These are phyloP conservation scores for Periophthalmus modestus DNA, from an alignment of 2,113 vertebrate species.

Conservation along the genomic window DNA sequence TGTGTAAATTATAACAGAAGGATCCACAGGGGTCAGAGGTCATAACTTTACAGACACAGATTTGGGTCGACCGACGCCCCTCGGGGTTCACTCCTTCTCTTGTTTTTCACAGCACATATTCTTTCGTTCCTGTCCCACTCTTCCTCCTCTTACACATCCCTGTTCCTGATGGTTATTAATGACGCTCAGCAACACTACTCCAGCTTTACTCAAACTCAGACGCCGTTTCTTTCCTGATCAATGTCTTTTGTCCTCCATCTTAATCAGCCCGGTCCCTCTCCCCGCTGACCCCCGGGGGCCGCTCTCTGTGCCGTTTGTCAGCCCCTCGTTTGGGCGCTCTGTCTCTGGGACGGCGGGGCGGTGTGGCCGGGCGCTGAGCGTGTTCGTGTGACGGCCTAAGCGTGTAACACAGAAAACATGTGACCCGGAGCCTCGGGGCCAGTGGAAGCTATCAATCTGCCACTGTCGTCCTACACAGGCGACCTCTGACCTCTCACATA, in stretches of 20 bases:
- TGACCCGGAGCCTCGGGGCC: slow-evolving; percentile 50
- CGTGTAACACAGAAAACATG: slow-evolving; percentile 67
- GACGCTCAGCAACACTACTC: slow-evolving; percentile 43
- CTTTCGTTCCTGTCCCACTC: no score
- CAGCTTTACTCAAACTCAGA: slow-evolving; percentile 34
- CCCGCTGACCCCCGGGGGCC: slow-evolving; percentile 28
- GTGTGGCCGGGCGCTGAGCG: slow-evolving; percentile 25
- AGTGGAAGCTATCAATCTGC: slow-evolving; percentile 63
- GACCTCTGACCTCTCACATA: slow-evolving; percentile 52
- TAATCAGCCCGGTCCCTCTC: slow-evolving; percentile 39
- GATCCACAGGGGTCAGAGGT: no score
- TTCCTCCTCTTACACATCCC: slow-evolving; percentile 8
- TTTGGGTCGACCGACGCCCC: no score
- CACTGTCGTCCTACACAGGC: slow-evolving; percentile 39
- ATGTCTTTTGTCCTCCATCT: slow-evolving; percentile 47
- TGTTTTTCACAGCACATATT: no score
- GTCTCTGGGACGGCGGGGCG: slow-evolving; percentile 30
- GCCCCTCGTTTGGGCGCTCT: slow-evolving; percentile 20
- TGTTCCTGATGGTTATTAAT: slow-evolving; percentile 53
- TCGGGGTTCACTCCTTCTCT: no score
- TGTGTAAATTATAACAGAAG: no score
- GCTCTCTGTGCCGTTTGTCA: slow-evolving; percentile 10
- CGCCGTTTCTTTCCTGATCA: slow-evolving; percentile 46
- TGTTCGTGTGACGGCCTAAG: slow-evolving; percentile 29
- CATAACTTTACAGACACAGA: no score